phyloP scores from a whole-genome alignment of 2,113 vertebrate species.

The Prochilodus magdalenae region DNA sequence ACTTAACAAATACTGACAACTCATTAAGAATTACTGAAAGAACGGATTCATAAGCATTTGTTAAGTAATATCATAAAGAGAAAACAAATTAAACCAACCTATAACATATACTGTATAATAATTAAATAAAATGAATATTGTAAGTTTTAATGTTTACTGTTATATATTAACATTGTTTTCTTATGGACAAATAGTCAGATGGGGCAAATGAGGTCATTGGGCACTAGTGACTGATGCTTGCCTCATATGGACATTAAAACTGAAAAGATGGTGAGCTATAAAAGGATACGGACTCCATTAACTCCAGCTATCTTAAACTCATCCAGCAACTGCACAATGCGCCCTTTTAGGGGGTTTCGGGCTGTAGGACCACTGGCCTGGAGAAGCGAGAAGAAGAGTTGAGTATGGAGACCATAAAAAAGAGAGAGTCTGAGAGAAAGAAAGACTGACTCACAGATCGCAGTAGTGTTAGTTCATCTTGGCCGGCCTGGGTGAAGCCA shows the following conservation, averaged over 20 bases:
- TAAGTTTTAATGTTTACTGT: too few relatives aligned
- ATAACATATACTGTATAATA: too few relatives aligned
- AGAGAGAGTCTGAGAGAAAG: conserved; percentile 34
- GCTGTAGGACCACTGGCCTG: conserved; percentile 77
- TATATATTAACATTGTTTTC: too few relatives aligned
- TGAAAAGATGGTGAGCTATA: neutral
- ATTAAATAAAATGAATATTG: too few relatives aligned
- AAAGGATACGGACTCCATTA: conserved; percentile 87
- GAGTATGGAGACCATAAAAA: neutral
- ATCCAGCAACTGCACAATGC: conserved; percentile 79
- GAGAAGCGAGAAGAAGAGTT: conserved; percentile 24
- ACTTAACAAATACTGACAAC: too few relatives aligned
- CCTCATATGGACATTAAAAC: neutral
- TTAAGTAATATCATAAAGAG: too few relatives aligned
- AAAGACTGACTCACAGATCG: conserved; percentile 73
- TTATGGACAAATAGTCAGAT: too few relatives aligned
- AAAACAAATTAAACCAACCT: too few relatives aligned
- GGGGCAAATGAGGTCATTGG: too few relatives aligned
- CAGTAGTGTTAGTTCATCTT: conserved; percentile 82
- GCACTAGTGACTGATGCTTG: too few relatives aligned
- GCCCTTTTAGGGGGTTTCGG: conserved; percentile 74
- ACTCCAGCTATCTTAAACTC: conserved; percentile 85
- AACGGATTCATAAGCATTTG: too few relatives aligned
- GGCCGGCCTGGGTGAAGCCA: conserved; percentile 79
- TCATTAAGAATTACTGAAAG: too few relatives aligned